phyloP scores from a whole-genome alignment of 2,888 invertebrate genomes.

The Augochlorella aurata region DNA sequence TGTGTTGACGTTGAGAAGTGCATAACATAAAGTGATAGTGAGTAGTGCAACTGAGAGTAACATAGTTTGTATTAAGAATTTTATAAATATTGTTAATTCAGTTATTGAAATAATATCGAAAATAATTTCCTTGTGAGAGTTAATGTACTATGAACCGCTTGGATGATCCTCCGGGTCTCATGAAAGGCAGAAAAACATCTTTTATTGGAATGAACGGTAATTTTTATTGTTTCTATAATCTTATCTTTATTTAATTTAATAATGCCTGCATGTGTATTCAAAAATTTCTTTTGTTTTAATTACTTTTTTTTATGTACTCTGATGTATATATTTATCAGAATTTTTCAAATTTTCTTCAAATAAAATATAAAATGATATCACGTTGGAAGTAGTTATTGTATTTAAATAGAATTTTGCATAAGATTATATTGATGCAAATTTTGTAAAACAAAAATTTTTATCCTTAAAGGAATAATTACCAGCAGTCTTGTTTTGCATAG shows the following conservation, averaged over 20 bases:
- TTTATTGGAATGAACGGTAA: constrained; percentile 79
- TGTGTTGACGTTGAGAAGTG: too few relatives aligned
- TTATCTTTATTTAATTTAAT: background rate
- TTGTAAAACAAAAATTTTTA: too few relatives aligned
- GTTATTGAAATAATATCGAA: constrained; percentile 19
- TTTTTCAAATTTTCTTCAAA: too few relatives aligned
- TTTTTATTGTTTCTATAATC: constrained; percentile 3
- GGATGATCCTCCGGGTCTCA: constrained; percentile 76
- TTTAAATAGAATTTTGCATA: too few relatives aligned
- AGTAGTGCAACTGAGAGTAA: background rate
- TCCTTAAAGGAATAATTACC: too few relatives aligned
- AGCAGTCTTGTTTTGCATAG: background rate
- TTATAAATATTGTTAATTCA: constrained; percentile 2
- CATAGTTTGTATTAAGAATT: background rate
- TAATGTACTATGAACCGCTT: constrained; percentile 78
- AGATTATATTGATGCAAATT: too few relatives aligned
- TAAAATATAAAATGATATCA: too few relatives aligned
- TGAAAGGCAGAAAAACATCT: constrained; percentile 78
- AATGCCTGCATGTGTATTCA: background rate
- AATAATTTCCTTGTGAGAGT: constrained; percentile 38
- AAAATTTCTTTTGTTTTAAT: background rate
- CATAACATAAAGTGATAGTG: too few relatives aligned
- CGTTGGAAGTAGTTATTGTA: too few relatives aligned
- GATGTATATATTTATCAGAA: background rate
- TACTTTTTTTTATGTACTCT: background rate